Base-by-base conservation (phyloP, 2,113 vertebrate genomes). In the Pogonocichla stellata region DNA sequence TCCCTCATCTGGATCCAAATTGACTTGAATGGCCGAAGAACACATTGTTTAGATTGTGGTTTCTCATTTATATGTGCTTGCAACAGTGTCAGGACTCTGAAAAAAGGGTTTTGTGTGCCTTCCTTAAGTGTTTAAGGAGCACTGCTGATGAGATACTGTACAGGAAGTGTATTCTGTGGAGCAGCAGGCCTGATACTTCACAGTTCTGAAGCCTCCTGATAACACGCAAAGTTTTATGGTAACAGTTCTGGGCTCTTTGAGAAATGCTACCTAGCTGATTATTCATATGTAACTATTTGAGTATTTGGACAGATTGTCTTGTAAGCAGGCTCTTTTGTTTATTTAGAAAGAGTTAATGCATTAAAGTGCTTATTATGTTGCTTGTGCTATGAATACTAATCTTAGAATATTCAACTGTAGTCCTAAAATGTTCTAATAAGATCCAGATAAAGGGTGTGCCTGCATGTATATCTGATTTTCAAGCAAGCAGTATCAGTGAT, bases 361-460 rank as follows among this genome's bases (percentile, higher is more conserved):
- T 95, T 95, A 75, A 94, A 94, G 93, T 96, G 74, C 67, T 87
- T 88, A 91, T 95, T 93, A 73, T 48, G 38, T 73, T 28, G 60
- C 88, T 92, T 94, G 89, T 96, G 86, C 73, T 86, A 5, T 81
- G 95, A 96, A 95, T 97, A 79, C 80, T 96, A 89, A 95, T 95
- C 23, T 94, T 80, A 19, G 33, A 79, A 34, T 94, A 58, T 86
- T 95, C 50, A 61, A 34, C 19, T 61, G 23, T 33, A 51, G 42
- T 90, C 69, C 82, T 81, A 31, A 91, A 94, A 80, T 56, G 51
- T 93, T 84, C 71, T 88, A 88, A 95, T 95, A 83, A 86, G 34
- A 86, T 79, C 3, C 36, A 80, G 72, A 86, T 92, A 77, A 93
- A 92, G 93, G 83, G 28, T 65, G 25, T 94, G 64, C 78, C 71